These are phyloP conservation scores for Channa argus DNA, from an alignment of 2,113 vertebrate species.

Conservation along the genomic window DNA sequence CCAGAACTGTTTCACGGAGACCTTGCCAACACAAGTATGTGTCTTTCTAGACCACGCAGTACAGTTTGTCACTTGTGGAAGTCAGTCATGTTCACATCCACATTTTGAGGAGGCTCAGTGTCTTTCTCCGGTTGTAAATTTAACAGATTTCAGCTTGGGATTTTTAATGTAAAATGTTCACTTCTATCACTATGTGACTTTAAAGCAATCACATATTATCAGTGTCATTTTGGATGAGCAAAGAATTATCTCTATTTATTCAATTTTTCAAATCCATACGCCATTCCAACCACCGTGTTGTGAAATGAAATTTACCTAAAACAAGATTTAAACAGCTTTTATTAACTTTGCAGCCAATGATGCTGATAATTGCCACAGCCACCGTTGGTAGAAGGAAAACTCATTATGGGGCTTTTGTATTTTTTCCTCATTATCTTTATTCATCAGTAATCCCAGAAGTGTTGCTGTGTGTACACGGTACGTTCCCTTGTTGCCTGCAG, in stretches of 20 bases:
- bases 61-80: too few relatives aligned
- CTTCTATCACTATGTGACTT: too few relatives aligned
- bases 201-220: conserved; percentile 14
- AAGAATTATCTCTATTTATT: conserved; percentile 27
- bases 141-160: too few relatives aligned
- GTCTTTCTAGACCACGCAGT: too few relatives aligned
- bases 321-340: conserved; percentile 44
- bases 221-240: background rate
- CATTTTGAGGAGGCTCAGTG: too few relatives aligned
- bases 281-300: background rate
- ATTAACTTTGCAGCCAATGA: conserved; percentile 54
- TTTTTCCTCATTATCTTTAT: conserved; percentile 49
- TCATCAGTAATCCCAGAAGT: conserved; percentile 45
- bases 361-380: conserved; percentile 50
- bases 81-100: too few relatives aligned
- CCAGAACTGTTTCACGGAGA: too few relatives aligned
- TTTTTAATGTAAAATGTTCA: too few relatives aligned
- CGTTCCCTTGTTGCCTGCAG: conserved; percentile 12
- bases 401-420: conserved; percentile 39
- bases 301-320: conserved; percentile 35
- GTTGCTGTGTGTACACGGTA: background rate
- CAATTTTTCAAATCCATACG: conserved; percentile 28
- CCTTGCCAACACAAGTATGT: too few relatives aligned
- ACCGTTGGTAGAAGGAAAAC: conserved; percentile 40
- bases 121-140: too few relatives aligned